A percentile compares a stretch with the other conserved stretches of the same genome.
phyloP scores from a whole-genome alignment of 1,140 invertebrate species.

The Drosophila pruinosa region DNA sequence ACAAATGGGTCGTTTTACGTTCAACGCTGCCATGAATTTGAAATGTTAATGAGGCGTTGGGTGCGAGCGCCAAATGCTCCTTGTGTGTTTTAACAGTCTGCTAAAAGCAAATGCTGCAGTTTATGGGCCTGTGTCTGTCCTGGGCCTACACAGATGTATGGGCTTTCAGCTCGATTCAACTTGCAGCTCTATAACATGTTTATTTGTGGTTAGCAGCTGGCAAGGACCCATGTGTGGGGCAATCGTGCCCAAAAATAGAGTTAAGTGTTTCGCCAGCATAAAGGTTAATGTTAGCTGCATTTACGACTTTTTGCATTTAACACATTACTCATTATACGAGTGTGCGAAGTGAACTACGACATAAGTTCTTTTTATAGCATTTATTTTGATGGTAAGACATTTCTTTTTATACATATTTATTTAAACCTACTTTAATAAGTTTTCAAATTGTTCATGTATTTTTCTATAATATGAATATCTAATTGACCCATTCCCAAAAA shows the following conservation, averaged over 20 bases:
- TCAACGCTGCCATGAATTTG: slow-evolving; percentile 63
- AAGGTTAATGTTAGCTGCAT: slow-evolving; percentile 19
- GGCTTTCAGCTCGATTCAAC: background rate
- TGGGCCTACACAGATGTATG: slow-evolving; percentile 7
- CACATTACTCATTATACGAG: background rate
- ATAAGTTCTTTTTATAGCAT: background rate
- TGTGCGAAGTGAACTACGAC: background rate
- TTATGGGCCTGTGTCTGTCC: slow-evolving; percentile 36
- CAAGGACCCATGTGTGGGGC: slow-evolving; percentile 16
- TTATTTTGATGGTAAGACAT: background rate
- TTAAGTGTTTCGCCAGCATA: slow-evolving; percentile 28
- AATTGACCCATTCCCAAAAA: slow-evolving; percentile 1
- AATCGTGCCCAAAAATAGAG: slow-evolving; percentile 26
- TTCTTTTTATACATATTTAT: background rate
- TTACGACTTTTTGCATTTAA: slow-evolving; percentile 17
- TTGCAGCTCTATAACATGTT: slow-evolving; percentile 30
- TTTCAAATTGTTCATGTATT: background rate
- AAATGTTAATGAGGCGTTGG: slow-evolving; percentile 71
- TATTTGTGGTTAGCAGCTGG: slow-evolving; percentile 35
- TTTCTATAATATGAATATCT: background rate
- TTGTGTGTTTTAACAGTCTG: slow-evolving; percentile 56
- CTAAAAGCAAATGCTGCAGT: slow-evolving; percentile 63
- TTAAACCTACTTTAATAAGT: background rate
- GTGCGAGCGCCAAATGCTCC: slow-evolving; percentile 19
- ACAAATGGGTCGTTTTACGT: slow-evolving; percentile 61